Percentiles rank a stretch among this genome's conserved stretches.
These are phyloP conservation scores for Hippotragus niger DNA, from an alignment of 2,113 vertebrate species.

Conservation along the genomic window DNA sequence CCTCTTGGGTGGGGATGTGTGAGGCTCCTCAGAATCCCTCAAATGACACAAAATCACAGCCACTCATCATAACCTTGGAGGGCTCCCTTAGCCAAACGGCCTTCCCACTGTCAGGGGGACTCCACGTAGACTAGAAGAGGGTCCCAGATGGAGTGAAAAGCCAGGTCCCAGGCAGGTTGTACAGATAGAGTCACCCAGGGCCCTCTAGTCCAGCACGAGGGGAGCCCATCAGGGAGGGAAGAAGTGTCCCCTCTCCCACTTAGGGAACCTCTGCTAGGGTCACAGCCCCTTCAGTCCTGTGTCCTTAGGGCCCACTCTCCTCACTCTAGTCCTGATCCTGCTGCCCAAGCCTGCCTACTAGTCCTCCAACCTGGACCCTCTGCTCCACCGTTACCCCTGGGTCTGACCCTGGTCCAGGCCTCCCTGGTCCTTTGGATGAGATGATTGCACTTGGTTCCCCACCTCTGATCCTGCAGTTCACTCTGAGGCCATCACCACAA, in stretches of 20 bases:
- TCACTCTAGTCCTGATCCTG: neutral
- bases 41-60: too few species aligned
- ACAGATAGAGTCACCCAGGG: fast-evolving
- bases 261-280: fast-evolving
- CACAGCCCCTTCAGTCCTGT: fast-evolving
- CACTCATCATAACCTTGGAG: too few species aligned
- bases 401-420: neutral
- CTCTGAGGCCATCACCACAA: fast-evolving
- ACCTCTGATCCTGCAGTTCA: neutral
- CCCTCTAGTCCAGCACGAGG: neutral
- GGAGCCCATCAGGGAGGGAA: too few species aligned
- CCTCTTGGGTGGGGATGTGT: too few species aligned
- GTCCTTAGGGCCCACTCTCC: fast-evolving
- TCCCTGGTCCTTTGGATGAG: too few species aligned
- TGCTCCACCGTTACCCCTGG: neutral
- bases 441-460: too few species aligned
- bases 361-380: too few species aligned
- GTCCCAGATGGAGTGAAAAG: too few species aligned
- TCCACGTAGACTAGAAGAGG: too few species aligned
- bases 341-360: neutral
- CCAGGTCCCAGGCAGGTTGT: too few species aligned
- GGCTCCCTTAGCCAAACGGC: fast-evolving
- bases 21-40: too few species aligned
- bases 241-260: neutral
- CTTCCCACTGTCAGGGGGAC: too few species aligned